Base-by-base conservation (phyloP, 2,797 vertebrate species). In the Microchirus variegatus region DNA sequence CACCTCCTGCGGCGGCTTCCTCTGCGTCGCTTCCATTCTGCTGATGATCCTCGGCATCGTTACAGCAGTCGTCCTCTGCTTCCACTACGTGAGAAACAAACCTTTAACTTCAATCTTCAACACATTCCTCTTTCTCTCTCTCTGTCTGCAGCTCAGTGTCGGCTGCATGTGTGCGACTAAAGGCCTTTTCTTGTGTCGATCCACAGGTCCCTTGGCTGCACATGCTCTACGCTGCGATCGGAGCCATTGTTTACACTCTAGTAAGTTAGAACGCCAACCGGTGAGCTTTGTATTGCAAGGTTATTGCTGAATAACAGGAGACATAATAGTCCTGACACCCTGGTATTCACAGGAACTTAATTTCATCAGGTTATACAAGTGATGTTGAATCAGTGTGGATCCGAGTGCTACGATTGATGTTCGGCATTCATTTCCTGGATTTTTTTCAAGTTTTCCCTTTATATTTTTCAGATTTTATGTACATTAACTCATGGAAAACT, bases 141-240 rank as follows among this genome's bases (percentile, higher is more conserved):
- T 64, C 59, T 71, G 35, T 5, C 44, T 18, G 44, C n/a, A n/a
- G n/a, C n/a, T 36, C 22, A 63, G 70, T 14, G 42, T 16, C 3
- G 56, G 56, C 40, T 26, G 68, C 70, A 53, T 65, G 46, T 59
- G 59, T 58, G 63, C 16, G 64, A 53, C 71, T 63, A 75, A 36
- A 59, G 52, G 66, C 63, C 62, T 77, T 77, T 77, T 87, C 71
- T 81, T 60, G 14, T 69, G 71, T 77, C 70, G 45, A 73, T 1
- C 10, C 1, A 3, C 89, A 99, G 97, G 77, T 99, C 15, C 88
- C 91, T 5, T 99, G 96, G 96, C 94, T 98, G 16, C 96, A 99
- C 53, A 98, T 98, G 97, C 78, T 99, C 53, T 98, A 97, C 0
- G 95, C 95, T 0, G 95, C 94, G 67, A 90, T 97, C 0, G 96